phyloP scores from a whole-genome alignment of 2,888 invertebrate species.

The Escarpia spicata region DNA sequence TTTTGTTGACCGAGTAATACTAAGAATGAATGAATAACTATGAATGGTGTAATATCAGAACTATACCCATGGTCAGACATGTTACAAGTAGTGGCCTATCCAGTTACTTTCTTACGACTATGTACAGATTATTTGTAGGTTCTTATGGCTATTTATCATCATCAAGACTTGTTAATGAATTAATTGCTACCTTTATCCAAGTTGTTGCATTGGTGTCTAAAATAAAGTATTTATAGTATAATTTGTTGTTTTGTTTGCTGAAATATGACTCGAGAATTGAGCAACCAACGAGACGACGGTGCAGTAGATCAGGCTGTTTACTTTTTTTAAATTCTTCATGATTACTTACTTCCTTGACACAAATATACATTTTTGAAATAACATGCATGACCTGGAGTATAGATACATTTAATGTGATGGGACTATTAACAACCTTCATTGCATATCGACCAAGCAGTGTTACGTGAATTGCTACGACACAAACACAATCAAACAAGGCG shows the following conservation, averaged over 20 bases:
- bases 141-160: not conserved
- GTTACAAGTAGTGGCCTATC: not conserved
- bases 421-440: not conserved
- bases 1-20: not conserved
- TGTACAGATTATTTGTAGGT: conserved; percentile 16
- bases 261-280: not conserved
- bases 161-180: not conserved
- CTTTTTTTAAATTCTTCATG: not conserved
- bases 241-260: not conserved
- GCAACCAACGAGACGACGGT: not conserved
- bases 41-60: not conserved
- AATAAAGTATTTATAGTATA: not conserved
- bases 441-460: not conserved
- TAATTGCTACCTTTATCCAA: not conserved
- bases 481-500: not conserved
- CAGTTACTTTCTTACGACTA: not conserved
- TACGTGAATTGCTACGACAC: not conserved
- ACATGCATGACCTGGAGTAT: no score
- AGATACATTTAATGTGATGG: no score
- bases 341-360: not conserved
- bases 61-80: not conserved
- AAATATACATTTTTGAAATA: not conserved
- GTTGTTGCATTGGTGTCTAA: not conserved
- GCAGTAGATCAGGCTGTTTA: not conserved
- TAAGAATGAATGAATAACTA: not conserved